Base-by-base conservation (phyloP, 2,888 invertebrate species). In the Alloplasta piceator region DNA sequence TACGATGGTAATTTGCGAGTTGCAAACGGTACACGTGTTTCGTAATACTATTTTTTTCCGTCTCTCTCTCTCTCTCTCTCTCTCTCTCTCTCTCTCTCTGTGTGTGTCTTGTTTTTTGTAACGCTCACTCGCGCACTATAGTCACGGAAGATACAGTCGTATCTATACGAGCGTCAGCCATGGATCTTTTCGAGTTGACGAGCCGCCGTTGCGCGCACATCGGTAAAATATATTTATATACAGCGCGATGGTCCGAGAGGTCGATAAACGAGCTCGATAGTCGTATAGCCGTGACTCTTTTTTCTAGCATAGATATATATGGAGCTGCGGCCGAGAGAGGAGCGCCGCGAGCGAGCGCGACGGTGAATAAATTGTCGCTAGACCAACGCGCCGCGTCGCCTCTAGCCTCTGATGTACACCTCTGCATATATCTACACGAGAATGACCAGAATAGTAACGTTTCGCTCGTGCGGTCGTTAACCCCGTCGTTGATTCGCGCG, bases 301-400 rank as follows among this genome's bases (percentile, higher is more conserved):
- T 55, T 41, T 61, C 48, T 14, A 43, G 10, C 46, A 46, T 46
- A 6, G 10, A 48, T 48, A 48, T 52, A 6, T 52, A 52, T 14
- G 16, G 60, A 63, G 66, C 75, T 43, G 78, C 66, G 67, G 3
- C 74, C 64, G 56, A 61, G 74, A 26, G 26, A 78, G 74, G 66
- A 74, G 74, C 67, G 73, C 68, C 48, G 46, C 60, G 80, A 63
- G 66, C 64, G 46, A 64, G 48, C 58, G 52, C 63, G 48, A 61
- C 50, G 68, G 67, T 72, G 78, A 82, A 82, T 82, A 86, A 86
- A 86, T 85, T 84, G 85, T 85, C 81, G 72, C 73, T 73, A 76
- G 73, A 79, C 70, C 71, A 26, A 26, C n/a, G 55, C 66, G 70
- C 58, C 67, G 74, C 66, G n/a, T n/a, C n/a, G n/a, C 26, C 26